phyloP scores from a whole-genome alignment of 2,113 vertebrate genomes.

The Chaenogobius annularis region DNA sequence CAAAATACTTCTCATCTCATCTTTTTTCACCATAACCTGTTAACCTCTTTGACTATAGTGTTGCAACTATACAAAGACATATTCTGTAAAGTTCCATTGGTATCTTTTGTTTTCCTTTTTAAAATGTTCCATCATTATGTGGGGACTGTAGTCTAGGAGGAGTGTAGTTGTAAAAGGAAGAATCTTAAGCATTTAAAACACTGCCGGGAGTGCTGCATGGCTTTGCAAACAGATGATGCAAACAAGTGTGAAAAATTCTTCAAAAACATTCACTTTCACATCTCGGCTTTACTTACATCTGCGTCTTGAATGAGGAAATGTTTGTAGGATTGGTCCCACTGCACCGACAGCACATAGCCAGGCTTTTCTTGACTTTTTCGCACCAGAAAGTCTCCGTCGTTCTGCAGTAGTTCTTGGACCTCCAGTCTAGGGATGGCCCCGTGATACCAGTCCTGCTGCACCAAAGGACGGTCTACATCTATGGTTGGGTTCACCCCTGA shows the following conservation, averaged over 20 bases:
- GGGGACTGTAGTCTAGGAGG: not conserved
- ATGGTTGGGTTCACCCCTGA: conserved; percentile 73
- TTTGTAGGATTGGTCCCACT: conserved; percentile 84
- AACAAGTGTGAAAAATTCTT: not conserved
- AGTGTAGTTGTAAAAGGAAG: not conserved
- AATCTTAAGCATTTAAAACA: not conserved
- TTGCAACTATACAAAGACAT: not conserved
- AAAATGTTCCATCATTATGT: too few relatives aligned
- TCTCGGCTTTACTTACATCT: conserved; percentile 77
- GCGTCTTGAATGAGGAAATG: conserved; percentile 93
- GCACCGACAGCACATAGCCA: conserved; percentile 89
- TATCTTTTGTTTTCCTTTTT: not conserved
- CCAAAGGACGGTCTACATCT: conserved; percentile 86
- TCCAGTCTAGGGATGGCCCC: conserved; percentile 89
- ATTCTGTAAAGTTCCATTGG: not conserved
- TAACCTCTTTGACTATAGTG: not conserved
- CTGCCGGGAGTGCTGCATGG: not conserved
- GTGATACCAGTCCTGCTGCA: conserved; percentile 93
- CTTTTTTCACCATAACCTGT: not conserved
- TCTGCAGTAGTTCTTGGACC: conserved; percentile 85
- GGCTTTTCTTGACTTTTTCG: conserved; percentile 95
- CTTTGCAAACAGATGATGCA: not conserved
- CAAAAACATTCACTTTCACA: not conserved
- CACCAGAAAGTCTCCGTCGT: conserved; percentile 89
- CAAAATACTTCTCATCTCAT: not conserved